These are phyloP conservation scores for Rhineura floridana DNA, from an alignment of 2,113 vertebrate genomes.

Conservation along the genomic window DNA sequence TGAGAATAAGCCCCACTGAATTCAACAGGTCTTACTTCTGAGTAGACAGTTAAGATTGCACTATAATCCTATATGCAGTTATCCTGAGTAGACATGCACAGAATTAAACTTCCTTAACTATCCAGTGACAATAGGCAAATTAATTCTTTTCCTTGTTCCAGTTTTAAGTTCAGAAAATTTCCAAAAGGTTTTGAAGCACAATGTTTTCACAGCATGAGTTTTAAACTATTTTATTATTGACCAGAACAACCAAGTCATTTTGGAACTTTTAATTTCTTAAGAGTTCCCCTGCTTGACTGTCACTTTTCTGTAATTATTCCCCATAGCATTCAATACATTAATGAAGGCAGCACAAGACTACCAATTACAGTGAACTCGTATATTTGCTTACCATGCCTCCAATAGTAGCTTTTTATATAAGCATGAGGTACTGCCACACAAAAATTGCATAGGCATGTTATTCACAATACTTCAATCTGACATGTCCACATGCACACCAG, in stretches of 20 bases:
- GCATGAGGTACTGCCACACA: not conserved
- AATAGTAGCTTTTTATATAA: not conserved
- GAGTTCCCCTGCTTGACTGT: not conserved
- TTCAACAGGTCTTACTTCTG: not conserved
- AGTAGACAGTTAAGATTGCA: not conserved
- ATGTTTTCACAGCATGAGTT: not conserved
- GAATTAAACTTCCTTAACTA: not conserved
- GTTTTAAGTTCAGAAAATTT: not conserved
- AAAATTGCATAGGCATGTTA: not conserved
- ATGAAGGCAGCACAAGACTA: not conserved
- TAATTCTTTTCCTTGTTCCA: not conserved
- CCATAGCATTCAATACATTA: not conserved
- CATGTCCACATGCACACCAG: not conserved
- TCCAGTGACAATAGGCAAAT: not conserved
- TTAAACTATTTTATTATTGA: not conserved
- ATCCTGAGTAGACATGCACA: not conserved
- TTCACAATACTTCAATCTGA: not conserved
- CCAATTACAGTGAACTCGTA: not conserved
- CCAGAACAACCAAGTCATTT: not conserved
- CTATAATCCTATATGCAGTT: too few relatives aligned
- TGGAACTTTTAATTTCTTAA: not conserved
- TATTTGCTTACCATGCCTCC: not conserved
- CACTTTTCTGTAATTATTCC: not conserved
- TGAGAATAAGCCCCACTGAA: not conserved
- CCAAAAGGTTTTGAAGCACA: not conserved